Percentiles rank a stretch among this genome's conserved stretches.
Conservation (phyloP, 2,888 invertebrate species). For the Callyntrura guangdongensis region DNA sequence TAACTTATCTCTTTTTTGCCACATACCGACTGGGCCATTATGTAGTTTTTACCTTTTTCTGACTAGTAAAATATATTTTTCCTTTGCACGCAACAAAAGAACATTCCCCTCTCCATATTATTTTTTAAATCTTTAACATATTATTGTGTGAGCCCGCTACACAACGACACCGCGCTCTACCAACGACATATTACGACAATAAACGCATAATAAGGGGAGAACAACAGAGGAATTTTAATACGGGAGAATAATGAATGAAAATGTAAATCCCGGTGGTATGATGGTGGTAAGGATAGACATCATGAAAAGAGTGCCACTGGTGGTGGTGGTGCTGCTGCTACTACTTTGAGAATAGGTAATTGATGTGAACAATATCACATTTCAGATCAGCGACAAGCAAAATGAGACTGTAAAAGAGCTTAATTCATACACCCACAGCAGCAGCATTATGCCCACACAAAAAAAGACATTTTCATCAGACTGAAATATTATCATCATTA, state of each 20-base stretch:
- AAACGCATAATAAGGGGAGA: conserved; percentile 25
- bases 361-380: conserved; percentile 58
- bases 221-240: neutral
- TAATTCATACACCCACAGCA: conserved; percentile 50
- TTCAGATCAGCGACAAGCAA: conserved; percentile 47
- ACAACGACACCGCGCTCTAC: too few species aligned
- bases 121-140: conserved; percentile 35
- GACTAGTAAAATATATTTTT: conserved; percentile 49
- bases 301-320: too few species aligned
- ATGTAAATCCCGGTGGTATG: too few species aligned
- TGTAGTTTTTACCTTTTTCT: conserved; percentile 34
- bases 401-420: conserved; percentile 41
- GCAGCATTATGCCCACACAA: too few species aligned
- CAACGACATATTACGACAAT: conserved; percentile 9
- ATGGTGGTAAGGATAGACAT: too few species aligned
- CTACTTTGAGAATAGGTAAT: conserved; percentile 46
- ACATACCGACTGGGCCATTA: conserved; percentile 30
- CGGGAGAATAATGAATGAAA: too few species aligned
- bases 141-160: neutral
- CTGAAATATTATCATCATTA: conserved; percentile 41
- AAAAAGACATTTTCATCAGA: conserved; percentile 11
- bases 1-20: too few species aligned
- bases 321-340: neutral
- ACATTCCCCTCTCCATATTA: conserved; percentile 30
- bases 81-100: conserved; percentile 55